Conservation (phyloP, 2,797 vertebrate genomes). For the Tachyglossus aculeatus region DNA sequence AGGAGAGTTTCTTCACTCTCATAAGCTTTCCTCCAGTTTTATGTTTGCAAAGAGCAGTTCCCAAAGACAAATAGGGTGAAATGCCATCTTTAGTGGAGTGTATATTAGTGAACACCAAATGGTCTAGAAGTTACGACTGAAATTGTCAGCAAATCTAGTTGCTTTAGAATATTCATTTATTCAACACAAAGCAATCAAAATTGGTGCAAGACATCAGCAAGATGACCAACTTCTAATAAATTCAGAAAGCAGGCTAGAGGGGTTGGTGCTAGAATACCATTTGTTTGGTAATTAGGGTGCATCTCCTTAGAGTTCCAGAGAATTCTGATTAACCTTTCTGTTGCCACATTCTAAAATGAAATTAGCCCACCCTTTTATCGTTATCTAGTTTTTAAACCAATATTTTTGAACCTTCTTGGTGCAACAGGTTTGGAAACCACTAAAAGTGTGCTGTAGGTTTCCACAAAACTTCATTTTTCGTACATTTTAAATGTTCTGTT, state of each 20-base stretch:
- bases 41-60: conserved; percentile 44
- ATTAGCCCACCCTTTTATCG: conserved; percentile 65
- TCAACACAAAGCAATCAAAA: background rate
- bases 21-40: conserved; percentile 35
- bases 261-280: conserved; percentile 54
- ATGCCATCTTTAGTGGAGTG: conserved; percentile 55
- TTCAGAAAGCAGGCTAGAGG: conserved; percentile 42
- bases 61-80: conserved; percentile 49
- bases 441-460: conserved; percentile 67
- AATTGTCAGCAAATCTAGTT: conserved; percentile 37
- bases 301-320: conserved; percentile 66
- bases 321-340: conserved; percentile 67
- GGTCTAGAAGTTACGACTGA: conserved; percentile 30
- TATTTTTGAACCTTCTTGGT: conserved; percentile 64
- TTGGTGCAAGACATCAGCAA: background rate
- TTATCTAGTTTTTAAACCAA: conserved; percentile 61
- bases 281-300: conserved; percentile 66
- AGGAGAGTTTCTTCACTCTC: conserved; percentile 24
- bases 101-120: conserved; percentile 33
- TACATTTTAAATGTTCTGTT: conserved; percentile 92
- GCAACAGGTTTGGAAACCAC: conserved; percentile 82
- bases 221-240: conserved; percentile 38
- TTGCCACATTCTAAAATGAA: conserved; percentile 58
- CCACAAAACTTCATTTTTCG: conserved; percentile 76
- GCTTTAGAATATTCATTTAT: conserved; percentile 37